These are phyloP conservation scores for Macrochelys suwanniensis DNA, from an alignment of 2,797 vertebrate genomes.

Conservation along the genomic window DNA sequence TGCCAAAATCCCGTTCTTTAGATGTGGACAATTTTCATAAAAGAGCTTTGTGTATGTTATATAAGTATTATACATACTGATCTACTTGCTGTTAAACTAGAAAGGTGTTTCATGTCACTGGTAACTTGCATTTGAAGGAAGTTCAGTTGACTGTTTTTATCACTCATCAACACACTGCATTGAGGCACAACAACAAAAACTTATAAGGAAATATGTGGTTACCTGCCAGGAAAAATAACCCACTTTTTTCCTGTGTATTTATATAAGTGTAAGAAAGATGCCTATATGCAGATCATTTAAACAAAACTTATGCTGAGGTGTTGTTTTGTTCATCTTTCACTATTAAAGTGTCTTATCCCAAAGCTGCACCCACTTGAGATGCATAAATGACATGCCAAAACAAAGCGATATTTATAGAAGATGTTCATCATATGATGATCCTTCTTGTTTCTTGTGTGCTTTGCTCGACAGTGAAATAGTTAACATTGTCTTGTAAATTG, in stretches of 20 bases:
- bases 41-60: not conserved
- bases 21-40: slow-evolving; percentile 5
- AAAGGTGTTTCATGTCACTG: not conserved
- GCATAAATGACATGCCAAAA: not conserved
- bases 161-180: not conserved
- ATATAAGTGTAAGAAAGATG: not conserved
- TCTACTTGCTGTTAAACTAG: slow-evolving; percentile 5
- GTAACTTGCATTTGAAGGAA: not conserved
- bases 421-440: not conserved
- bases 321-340: not conserved
- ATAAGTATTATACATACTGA: not conserved
- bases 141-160: not conserved
- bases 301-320: not conserved
- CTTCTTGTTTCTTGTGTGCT: not conserved
- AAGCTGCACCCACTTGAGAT: not conserved
- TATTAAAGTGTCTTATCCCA: not conserved
- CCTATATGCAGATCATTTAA: not conserved
- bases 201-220: not conserved
- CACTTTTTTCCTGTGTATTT: not conserved
- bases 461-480: no score
- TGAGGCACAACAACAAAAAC: not conserved
- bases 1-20: not conserved
- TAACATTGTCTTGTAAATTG: not conserved
- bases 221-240: not conserved
- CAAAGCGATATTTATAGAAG: not conserved